Percentiles rank a stretch among this genome's conserved stretches.
Evolutionary conservation across 2,113 vertebrate genomes (phyloP).

Genomic region (Erinaceus europaeus): DNA sequence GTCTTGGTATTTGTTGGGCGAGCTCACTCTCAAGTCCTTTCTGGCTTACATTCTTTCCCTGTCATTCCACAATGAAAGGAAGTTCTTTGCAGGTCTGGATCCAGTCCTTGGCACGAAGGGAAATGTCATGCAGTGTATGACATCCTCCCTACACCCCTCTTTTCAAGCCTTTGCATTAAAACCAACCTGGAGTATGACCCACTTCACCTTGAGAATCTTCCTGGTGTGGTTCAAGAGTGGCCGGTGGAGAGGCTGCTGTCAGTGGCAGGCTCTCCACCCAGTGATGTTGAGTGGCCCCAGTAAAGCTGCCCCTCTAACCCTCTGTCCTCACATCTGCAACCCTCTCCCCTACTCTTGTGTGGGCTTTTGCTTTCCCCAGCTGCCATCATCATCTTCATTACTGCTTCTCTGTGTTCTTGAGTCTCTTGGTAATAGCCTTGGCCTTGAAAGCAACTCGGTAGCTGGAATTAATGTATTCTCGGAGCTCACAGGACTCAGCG

Average conservation of each 20-base stretch:
- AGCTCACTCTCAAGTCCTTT: conserved; percentile 8
- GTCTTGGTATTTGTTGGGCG: not conserved
- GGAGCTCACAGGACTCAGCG: not conserved
- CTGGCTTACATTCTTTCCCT: not conserved
- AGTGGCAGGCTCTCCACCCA: not conserved
- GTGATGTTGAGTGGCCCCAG: not conserved
- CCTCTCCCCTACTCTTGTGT: conserved; percentile 42
- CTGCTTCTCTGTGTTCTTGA: conserved; percentile 68
- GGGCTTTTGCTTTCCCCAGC: conserved; percentile 59
- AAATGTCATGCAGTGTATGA: too few relatives aligned
- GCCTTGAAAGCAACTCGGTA: not conserved
- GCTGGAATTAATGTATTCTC: not conserved
- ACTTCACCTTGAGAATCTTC: not conserved
- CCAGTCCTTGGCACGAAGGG: too few relatives aligned
- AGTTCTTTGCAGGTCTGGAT: too few relatives aligned
- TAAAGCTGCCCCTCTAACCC: conserved; percentile 3
- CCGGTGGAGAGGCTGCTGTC: not conserved
- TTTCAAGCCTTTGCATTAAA: not conserved
- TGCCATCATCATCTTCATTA: conserved; percentile 56
- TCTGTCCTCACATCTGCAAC: conserved; percentile 38
- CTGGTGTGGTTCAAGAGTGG: not conserved
- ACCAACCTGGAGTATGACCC: not conserved
- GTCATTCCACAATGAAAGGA: not conserved
- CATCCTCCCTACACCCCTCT: too few relatives aligned
- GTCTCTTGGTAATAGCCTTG: not conserved